Evolutionary conservation across 2,113 vertebrate species (phyloP).

Genomic region (Xyrauchen texanus): DNA sequence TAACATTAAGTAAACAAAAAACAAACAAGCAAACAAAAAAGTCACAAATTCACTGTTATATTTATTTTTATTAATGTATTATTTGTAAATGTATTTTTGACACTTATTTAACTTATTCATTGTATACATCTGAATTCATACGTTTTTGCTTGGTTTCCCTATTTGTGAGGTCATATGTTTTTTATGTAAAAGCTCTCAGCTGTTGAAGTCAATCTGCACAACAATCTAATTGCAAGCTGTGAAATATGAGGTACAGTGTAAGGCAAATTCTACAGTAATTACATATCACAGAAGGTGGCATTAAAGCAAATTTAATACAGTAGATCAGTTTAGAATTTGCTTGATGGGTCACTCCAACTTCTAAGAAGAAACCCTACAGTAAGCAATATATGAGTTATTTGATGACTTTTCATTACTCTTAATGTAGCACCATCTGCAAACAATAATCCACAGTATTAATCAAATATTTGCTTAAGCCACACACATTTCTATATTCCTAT

Average conservation of each 20-base stretch:
- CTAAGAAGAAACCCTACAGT: background rate
- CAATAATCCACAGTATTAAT: conserved; percentile 5
- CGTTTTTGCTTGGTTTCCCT: background rate
- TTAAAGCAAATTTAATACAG: conserved; percentile 42
- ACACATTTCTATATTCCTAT: background rate
- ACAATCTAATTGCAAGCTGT: conserved; percentile 50
- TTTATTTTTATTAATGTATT: no score
- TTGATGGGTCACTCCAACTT: conserved; percentile 17
- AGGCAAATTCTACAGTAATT: conserved; percentile 44
- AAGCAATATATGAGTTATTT: conserved; percentile 18
- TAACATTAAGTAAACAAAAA: no score
- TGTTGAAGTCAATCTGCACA: conserved; percentile 48
- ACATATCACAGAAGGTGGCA: conserved; percentile 32
- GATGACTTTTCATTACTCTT: conserved; percentile 17
- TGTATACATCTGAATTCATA: background rate
- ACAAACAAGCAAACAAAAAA: no score
- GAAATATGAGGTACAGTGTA: conserved; percentile 44
- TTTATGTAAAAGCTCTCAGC: conserved; percentile 42
- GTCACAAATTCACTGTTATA: no score
- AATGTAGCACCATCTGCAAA: conserved; percentile 6
- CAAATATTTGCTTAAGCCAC: background rate
- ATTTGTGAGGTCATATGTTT: conserved; percentile 45
- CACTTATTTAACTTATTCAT: background rate
- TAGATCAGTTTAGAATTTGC: conserved; percentile 30
- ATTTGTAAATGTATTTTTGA: background rate